Evolutionary conservation across 2,797 vertebrate genomes (phyloP).

Genomic region (Anolis apletophallus): DNA sequence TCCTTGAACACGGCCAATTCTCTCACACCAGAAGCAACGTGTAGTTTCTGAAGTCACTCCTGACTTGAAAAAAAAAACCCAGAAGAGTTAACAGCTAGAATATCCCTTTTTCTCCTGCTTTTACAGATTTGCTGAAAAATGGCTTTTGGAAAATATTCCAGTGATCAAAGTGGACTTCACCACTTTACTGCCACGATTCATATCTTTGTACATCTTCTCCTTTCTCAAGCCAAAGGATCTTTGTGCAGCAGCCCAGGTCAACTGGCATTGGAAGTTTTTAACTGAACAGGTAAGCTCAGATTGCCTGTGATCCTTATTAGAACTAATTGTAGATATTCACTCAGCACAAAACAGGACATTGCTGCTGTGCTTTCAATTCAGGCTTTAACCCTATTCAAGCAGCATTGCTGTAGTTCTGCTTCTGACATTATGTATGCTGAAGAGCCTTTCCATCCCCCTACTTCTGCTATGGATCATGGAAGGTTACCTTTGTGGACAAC

Average conservation of each 20-base stretch:
- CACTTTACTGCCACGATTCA: conserved; percentile 81
- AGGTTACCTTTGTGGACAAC: too few relatives aligned
- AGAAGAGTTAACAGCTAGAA: neutral
- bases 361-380: neutral
- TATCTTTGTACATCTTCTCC: conserved; percentile 88
- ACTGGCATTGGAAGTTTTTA: conserved; percentile 89
- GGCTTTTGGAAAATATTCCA: conserved; percentile 80
- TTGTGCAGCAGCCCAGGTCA: conserved; percentile 83
- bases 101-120: conserved; percentile 27
- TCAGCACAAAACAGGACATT: neutral
- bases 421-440: neutral
- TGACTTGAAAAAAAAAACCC: too few relatives aligned
- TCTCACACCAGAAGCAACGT: too few relatives aligned
- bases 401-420: neutral
- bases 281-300: conserved; percentile 84
- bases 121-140: conserved; percentile 80
- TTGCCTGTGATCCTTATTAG: neutral
- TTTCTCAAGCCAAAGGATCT: conserved; percentile 86
- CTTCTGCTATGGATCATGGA: too few relatives aligned
- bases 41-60: too few relatives aligned
- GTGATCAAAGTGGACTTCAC: conserved; percentile 83
- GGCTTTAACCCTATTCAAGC: neutral
- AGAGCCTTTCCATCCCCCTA: too few relatives aligned
- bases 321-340: neutral
- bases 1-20: too few relatives aligned